These are phyloP conservation scores for Pyralis farinalis DNA, from an alignment of 2,888 invertebrate species.

Conservation along the genomic window DNA sequence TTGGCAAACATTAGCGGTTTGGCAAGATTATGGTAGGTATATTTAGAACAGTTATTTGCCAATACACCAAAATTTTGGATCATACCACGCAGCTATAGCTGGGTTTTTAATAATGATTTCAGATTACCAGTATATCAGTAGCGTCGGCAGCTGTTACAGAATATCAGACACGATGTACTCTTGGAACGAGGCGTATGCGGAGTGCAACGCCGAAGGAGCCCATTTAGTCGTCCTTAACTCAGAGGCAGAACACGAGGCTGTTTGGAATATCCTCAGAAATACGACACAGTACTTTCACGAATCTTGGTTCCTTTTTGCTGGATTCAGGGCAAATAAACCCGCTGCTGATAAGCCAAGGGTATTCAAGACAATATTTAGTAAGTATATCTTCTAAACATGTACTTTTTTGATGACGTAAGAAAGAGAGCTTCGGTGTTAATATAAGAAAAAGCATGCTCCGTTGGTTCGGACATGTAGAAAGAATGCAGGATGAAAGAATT, in stretches of 20 bases:
- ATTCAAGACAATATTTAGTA: conserved; percentile 56
- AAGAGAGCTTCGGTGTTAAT: too few species aligned
- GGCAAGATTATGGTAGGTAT: too few species aligned
- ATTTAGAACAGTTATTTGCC: too few species aligned
- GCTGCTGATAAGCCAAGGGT: conserved; percentile 27
- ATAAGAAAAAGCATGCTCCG: too few species aligned
- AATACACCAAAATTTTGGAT: too few species aligned
- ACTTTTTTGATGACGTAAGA: too few species aligned
- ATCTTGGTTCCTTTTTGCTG: conserved; percentile 45
- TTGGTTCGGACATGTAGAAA: too few species aligned
- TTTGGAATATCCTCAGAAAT: conserved; percentile 31
- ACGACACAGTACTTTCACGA: too few species aligned
- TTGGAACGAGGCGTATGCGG: conserved; percentile 52
- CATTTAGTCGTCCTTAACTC: conserved; percentile 55
- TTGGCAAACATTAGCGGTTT: too few species aligned
- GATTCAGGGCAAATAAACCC: conserved; percentile 39
- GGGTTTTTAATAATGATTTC: conserved; percentile 10
- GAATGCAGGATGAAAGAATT: too few species aligned
- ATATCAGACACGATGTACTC: conserved; percentile 31
- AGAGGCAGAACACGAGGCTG: conserved; percentile 32
- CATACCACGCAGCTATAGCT: too few species aligned
- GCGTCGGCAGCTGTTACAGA: conserved; percentile 52
- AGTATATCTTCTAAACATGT: conserved; percentile 27
- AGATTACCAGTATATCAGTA: conserved; percentile 42
- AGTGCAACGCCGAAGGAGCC: conserved; percentile 44